phyloP scores from a whole-genome alignment of 2,797 vertebrate species.

The Apogon talboti region DNA sequence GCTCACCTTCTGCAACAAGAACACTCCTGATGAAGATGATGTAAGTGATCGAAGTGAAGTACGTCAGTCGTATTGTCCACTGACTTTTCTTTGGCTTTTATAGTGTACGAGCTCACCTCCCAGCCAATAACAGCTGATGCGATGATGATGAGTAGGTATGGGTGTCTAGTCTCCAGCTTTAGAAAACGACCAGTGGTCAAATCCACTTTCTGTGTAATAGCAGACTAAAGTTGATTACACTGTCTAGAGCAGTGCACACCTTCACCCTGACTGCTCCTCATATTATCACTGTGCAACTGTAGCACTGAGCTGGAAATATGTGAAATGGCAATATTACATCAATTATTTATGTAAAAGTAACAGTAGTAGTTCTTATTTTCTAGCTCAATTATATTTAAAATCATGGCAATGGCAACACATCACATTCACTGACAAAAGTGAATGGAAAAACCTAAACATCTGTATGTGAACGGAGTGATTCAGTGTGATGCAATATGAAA shows the following conservation, averaged over 20 bases:
- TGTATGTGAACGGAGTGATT: background rate
- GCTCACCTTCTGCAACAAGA: conserved; percentile 63
- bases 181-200: conserved; percentile 81
- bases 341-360: background rate
- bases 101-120: conserved; percentile 46
- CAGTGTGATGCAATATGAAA: no score
- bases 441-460: background rate
- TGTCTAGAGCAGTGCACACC: conserved; percentile 53
- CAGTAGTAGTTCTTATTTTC: background rate
- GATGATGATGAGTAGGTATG: conserved; percentile 64
- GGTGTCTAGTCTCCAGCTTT: conserved; percentile 79
- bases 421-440: background rate
- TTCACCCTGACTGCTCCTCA: conserved; percentile 32
- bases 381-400: conserved; percentile 1
- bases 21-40: conserved; percentile 14
- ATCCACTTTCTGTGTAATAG: conserved; percentile 75
- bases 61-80: conserved; percentile 19
- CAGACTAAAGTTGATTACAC: conserved; percentile 72
- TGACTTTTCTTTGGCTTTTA: conserved; percentile 61
- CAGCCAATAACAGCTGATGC: conserved; percentile 59
- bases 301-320: background rate
- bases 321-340: background rate
- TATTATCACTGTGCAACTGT: conserved; percentile 1
- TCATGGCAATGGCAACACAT: background rate
- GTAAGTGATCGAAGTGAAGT: conserved; percentile 30